Evolutionary conservation across 2,113 vertebrate genomes (phyloP).

Genomic region (Dicaeum eximium): DNA sequence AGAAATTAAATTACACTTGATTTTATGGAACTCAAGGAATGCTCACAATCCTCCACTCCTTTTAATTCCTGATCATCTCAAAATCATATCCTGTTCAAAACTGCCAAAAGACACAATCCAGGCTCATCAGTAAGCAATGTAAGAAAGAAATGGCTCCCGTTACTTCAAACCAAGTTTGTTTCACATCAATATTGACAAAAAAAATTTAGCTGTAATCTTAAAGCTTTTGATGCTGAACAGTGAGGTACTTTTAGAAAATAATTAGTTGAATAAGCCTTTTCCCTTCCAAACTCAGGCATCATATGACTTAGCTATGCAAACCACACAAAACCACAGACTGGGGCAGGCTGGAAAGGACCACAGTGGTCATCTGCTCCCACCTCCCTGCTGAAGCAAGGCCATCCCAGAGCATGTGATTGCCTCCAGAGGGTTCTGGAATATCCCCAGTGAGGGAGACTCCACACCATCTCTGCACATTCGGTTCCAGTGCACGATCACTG

Average conservation of each 20-base stretch:
- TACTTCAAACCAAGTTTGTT: not conserved
- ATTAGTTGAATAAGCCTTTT: not conserved
- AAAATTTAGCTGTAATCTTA: not conserved
- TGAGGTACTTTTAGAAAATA: not conserved
- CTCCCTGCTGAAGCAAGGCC: not conserved
- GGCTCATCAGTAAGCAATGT: not conserved
- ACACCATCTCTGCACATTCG: not conserved
- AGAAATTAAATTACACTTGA: not conserved
- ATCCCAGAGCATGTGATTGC: fast-evolving
- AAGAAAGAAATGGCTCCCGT: not conserved
- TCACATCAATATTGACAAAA: not conserved
- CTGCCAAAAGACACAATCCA: not conserved
- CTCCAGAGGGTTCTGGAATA: fast-evolving
- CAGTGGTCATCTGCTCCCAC: not conserved
- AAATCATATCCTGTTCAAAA: not conserved
- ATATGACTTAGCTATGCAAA: not conserved
- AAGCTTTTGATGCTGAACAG: not conserved
- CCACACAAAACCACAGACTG: not conserved
- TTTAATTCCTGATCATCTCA: not conserved
- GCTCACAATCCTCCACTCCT: not conserved
- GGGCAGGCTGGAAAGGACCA: not conserved
- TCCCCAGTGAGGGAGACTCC: not conserved
- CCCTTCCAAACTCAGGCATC: not conserved
- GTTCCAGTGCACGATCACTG: not conserved
- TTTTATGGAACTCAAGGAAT: not conserved